phyloP scores from a whole-genome alignment of 2,113 vertebrate species.

The Hemicordylus capensis region DNA sequence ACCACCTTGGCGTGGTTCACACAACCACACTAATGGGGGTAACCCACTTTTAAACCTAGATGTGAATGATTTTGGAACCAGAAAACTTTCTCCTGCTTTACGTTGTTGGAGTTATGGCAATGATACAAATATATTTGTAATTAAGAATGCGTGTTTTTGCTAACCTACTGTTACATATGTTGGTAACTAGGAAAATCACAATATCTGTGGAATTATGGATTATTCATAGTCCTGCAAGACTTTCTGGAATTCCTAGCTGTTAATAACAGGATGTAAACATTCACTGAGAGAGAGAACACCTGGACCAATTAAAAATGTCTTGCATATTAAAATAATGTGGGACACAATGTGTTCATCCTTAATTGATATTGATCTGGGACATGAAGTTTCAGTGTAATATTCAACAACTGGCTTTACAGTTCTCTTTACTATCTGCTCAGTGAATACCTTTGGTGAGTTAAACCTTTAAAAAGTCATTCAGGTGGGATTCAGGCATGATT shows the following conservation, averaged over 20 bases:
- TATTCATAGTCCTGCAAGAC: conserved; percentile 54
- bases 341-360: conserved; percentile 23
- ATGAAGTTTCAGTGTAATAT: conserved; percentile 53
- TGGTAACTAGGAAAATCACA: conserved; percentile 2
- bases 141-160: conserved; percentile 49
- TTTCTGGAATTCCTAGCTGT: conserved; percentile 43
- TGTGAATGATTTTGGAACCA: too few relatives aligned
- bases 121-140: conserved; percentile 45
- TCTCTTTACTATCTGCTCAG: conserved; percentile 52
- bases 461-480: conserved; percentile 67
- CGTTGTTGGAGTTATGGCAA: conserved; percentile 49
- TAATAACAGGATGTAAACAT: conserved; percentile 55
- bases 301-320: conserved; percentile 56
- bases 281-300: conserved; percentile 44
- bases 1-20: too few relatives aligned
- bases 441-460: conserved; percentile 67
- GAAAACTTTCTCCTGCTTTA: neutral
- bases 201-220: conserved; percentile 59
- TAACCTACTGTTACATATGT: conserved; percentile 45
- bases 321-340: conserved; percentile 52
- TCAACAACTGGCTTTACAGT: conserved; percentile 58
- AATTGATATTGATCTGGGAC: conserved; percentile 57
- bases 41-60: too few relatives aligned
- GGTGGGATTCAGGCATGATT: conserved; percentile 64
- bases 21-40: too few relatives aligned